Evolutionary conservation across 53 echinoderm and acorn worm species (phyloP).

Genomic region (Holothuria leucospilota): DNA sequence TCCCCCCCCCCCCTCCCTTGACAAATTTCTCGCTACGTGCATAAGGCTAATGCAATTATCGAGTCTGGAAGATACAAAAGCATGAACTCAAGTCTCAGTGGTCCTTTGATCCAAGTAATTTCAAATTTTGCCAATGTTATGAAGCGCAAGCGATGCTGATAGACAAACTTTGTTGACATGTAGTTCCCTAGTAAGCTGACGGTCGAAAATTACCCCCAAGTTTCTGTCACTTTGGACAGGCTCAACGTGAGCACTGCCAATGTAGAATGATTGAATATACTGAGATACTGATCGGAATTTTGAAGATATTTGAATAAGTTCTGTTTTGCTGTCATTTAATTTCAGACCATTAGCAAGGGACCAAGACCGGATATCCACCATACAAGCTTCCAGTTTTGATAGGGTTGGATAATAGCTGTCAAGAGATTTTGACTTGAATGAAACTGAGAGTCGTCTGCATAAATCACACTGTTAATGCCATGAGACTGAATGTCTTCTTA

Average conservation of each 20-base stretch:
- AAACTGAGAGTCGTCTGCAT: slow-evolving; percentile 1
- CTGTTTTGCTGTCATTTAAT: too few relatives aligned
- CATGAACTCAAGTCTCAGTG: background rate
- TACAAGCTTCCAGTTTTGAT: slow-evolving; percentile 15
- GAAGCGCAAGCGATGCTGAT: background rate
- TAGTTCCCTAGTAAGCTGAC: too few relatives aligned
- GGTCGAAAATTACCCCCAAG: background rate
- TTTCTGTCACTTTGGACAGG: background rate
- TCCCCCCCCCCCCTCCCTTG: too few relatives aligned
- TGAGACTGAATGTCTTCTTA: slow-evolving; percentile 17
- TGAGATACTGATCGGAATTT: too few relatives aligned
- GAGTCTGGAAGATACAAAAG: slow-evolving; percentile 9
- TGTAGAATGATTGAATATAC: background rate
- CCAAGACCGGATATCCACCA: slow-evolving; percentile 21
- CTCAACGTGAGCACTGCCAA: slow-evolving; percentile 8
- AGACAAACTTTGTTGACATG: too few relatives aligned
- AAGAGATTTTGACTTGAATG: background rate
- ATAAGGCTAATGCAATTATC: slow-evolving; percentile 3
- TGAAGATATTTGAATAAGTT: too few relatives aligned
- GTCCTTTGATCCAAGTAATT: background rate
- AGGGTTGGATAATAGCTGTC: background rate
- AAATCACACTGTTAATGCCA: background rate
- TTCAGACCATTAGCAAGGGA: too few relatives aligned
- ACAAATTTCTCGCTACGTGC: too few relatives aligned
- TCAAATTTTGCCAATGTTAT: slow-evolving; percentile 11